A percentile compares a stretch with the other conserved stretches of the same genome.
These are phyloP conservation scores for Abrostola tripartita DNA, from an alignment of 2,888 invertebrate genomes.

Conservation along the genomic window DNA sequence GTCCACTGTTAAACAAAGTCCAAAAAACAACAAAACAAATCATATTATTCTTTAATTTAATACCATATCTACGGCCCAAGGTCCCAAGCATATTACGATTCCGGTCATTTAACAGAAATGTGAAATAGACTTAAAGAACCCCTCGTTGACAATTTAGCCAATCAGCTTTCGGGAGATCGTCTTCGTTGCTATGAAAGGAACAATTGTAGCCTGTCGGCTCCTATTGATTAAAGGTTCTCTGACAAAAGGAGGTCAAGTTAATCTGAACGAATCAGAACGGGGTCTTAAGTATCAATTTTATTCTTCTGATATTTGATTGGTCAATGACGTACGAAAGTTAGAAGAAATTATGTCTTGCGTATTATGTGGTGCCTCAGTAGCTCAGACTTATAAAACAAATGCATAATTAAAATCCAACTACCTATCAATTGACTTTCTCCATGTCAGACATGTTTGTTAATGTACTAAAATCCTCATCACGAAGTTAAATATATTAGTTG, in stretches of 20 bases:
- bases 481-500: no score
- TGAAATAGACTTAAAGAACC: constrained; percentile 26
- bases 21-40: no score
- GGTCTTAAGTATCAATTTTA: constrained; percentile 18
- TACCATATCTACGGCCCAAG: no score
- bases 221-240: constrained; percentile 47
- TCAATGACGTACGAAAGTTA: not conserved
- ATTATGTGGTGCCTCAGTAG: not conserved
- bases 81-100: no score
- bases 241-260: constrained; percentile 39
- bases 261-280: constrained; percentile 31
- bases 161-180: constrained; percentile 46
- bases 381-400: not conserved
- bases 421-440: no score
- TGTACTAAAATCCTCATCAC: no score
- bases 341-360: not conserved
- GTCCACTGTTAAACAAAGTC: no score
- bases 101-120: constrained; percentile 15
- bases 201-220: constrained; percentile 33
- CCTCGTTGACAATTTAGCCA: constrained; percentile 45
- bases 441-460: no score
- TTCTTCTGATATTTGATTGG: constrained; percentile 10
- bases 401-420: not conserved
- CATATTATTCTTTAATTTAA: no score
- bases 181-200: constrained; percentile 45